A percentile compares a stretch with the other conserved stretches of the same genome.
Conservation (phyloP, 2,797 vertebrate species). For the Carapus acus region DNA sequence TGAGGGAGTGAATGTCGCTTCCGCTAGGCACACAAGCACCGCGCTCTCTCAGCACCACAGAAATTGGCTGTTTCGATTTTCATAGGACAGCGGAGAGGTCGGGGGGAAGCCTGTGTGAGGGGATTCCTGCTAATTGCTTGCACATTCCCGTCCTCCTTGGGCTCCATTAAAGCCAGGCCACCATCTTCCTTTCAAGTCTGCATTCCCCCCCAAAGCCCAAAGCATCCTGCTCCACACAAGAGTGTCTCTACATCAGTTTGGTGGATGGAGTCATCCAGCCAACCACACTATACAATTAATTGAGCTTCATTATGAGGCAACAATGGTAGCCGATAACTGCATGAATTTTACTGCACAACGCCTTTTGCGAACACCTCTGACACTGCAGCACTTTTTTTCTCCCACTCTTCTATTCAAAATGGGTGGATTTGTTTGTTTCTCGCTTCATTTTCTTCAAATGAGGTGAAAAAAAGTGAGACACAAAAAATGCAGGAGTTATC, state of each 20-base stretch:
- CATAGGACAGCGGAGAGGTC: constrained; percentile 20
- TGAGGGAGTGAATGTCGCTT: constrained; percentile 27
- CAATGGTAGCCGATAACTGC: constrained; percentile 23
- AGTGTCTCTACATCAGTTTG: constrained; percentile 41
- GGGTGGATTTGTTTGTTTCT: too few species aligned
- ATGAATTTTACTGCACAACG: constrained; percentile 9
- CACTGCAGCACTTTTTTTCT: too few species aligned
- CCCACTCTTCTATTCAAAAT: too few species aligned
- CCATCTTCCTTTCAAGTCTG: constrained; percentile 55
- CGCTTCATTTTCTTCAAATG: too few species aligned
- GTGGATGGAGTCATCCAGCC: constrained; percentile 24
- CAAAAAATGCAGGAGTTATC: too few species aligned
- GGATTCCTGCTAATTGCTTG: constrained; percentile 72
- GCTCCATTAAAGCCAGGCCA: constrained; percentile 65
- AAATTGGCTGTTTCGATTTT: constrained; percentile 58
- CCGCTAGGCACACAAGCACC: constrained; percentile 23
- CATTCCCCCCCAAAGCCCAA: constrained; percentile 22
- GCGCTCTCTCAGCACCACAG: constrained; percentile 24
- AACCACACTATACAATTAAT: constrained; percentile 18
- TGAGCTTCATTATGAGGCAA: constrained; percentile 27
- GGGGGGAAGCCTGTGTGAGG: constrained; percentile 28
- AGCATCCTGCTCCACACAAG: constrained; percentile 33
- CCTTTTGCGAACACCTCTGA: neutral
- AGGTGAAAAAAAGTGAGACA: too few species aligned
- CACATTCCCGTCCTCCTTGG: constrained; percentile 61